Evolutionary conservation across 2,888 invertebrate genomes (phyloP), one percentile per base, ranked within the genome.

Genomic region (Desoria tigrina): DNA sequence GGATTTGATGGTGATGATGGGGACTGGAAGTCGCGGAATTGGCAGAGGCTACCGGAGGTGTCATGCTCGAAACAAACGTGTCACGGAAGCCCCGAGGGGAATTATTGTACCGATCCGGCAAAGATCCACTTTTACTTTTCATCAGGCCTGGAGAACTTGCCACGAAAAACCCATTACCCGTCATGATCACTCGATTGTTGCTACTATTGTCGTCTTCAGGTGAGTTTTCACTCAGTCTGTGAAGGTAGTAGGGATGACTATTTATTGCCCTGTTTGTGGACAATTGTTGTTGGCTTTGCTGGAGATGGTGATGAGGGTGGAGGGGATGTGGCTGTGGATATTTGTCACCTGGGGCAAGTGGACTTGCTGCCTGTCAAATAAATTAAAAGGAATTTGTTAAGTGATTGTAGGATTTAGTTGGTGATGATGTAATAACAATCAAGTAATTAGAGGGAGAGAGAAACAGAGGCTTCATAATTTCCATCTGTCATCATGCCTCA

Each of bases 281-380:
- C 49, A 7, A 21, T 18, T 16, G 16, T 16, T 39, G 16, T 16
- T 16, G 16, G 9, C 39, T 11, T 16, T 39, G 16, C 49, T 18
- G 14, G 49, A 9, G 49, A 16, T 7, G 49, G 18, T 9, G 21
- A 16, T 16, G 32, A 2, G 3, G 28, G n/a, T 55, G 26, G 4
- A 24, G 55, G 4, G 26, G 55, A 28, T 54, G 54, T 16, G 2
- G 57, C 7, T 39, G 57, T 7, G 39, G 71, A 59, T 68, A 74
- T 68, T 68, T 74, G 69, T 72, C 70, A 65, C 68, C 63, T n/a
- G 74, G 69, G 68, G 70, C 72, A 54, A 74, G 68, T 61, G 66
- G 65, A 45, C 72, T 70, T 53, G 71, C 74, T 65, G 71, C 71
- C 74, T 74, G 62, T 21, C 69, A 68, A 57, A 42, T 54, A 49